Conservation (phyloP, 1,140 invertebrate species). For the Mesaphorura yosii region DNA sequence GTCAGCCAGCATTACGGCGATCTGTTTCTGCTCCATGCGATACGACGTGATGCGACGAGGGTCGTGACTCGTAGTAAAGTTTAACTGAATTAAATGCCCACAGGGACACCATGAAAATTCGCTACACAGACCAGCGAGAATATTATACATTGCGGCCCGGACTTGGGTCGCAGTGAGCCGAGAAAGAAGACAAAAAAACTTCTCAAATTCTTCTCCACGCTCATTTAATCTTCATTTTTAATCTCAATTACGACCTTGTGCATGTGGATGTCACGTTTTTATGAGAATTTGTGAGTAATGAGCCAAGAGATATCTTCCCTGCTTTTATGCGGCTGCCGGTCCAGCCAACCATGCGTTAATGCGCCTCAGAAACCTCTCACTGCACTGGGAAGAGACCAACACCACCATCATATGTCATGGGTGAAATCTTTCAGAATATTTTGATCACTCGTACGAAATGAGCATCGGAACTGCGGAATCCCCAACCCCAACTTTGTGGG, state of each 20-base stretch:
- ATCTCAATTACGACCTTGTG: constrained; percentile 15
- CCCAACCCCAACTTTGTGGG: too few relatives aligned
- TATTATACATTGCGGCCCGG: constrained; percentile 20
- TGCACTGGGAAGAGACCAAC: too few relatives aligned
- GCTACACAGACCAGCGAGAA: constrained; percentile 17
- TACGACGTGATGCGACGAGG: constrained; percentile 6
- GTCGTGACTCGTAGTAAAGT: constrained; percentile 22
- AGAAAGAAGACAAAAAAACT: too few relatives aligned
- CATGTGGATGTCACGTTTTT: constrained; percentile 8
- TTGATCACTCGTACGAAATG: too few relatives aligned
- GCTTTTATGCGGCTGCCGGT: background rate
- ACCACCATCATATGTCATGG: too few relatives aligned
- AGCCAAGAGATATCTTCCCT: background rate
- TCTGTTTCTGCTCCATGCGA: too few relatives aligned
- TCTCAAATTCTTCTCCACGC: background rate
- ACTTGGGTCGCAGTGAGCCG: too few relatives aligned
- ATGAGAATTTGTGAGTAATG: background rate
- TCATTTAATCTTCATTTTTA: constrained; percentile 20
- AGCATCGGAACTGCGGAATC: too few relatives aligned
- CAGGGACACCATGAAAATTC: too few relatives aligned
- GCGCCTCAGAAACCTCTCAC: too few relatives aligned
- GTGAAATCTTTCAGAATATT: too few relatives aligned
- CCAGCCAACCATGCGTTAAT: background rate
- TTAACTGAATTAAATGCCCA: constrained; percentile 18
- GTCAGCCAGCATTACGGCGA: too few relatives aligned